phyloP scores from a whole-genome alignment of 2,113 vertebrate species.

The Solea senegalensis region DNA sequence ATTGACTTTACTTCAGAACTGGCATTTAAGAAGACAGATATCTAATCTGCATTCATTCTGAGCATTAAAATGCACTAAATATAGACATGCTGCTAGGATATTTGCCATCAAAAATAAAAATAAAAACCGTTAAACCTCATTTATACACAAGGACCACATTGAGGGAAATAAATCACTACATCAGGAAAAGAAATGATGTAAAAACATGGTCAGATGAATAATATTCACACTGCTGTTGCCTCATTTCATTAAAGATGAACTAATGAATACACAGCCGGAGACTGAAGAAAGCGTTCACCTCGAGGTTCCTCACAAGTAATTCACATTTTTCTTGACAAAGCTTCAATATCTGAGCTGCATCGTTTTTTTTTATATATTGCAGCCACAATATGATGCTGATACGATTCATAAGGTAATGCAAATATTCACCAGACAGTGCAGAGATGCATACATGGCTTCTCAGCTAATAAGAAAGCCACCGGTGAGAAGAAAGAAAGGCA shows the following conservation, averaged over 20 bases:
- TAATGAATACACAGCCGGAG: conserved; percentile 29
- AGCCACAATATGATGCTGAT: not conserved
- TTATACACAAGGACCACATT: not conserved
- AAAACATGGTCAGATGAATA: conserved; percentile 1
- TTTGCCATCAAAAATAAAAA: no score
- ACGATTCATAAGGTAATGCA: not conserved
- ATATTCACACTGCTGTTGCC: conserved; percentile 9
- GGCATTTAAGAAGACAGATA: not conserved
- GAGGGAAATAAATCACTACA: not conserved
- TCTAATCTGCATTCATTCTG: not conserved
- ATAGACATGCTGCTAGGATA: not conserved
- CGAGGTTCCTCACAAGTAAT: conserved; percentile 8
- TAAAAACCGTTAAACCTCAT: not conserved
- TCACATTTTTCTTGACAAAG: conserved; percentile 8
- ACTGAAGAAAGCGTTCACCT: conserved; percentile 35
- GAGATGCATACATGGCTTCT: not conserved
- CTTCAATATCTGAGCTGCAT: conserved; percentile 10
- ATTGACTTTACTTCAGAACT: not conserved
- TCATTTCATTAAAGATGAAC: conserved; percentile 22
- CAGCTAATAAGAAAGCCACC: conserved; percentile 10
- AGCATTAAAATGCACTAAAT: conserved; percentile 2
- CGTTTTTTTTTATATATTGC: not conserved
- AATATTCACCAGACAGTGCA: conserved; percentile 5
- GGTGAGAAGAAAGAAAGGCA: conserved; percentile 32
- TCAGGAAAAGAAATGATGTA: not conserved